phyloP scores from a whole-genome alignment of 1,140 invertebrate genomes.

The Adoxophyes honmai region DNA sequence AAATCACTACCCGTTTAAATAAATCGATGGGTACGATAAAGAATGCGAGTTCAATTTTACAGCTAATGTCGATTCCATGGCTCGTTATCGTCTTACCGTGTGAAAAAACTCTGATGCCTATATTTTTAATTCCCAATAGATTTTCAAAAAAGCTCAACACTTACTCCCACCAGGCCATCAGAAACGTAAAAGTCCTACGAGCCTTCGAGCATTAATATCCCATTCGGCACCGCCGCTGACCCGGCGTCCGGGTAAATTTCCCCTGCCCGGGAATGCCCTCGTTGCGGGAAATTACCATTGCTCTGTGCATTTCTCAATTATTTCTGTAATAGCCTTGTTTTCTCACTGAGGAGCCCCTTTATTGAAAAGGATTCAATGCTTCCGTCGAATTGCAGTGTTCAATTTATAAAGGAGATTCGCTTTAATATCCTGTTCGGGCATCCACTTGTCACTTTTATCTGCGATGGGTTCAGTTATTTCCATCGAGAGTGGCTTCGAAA shows the following conservation, averaged over 20 bases:
- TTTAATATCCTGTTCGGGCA: background rate
- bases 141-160: background rate
- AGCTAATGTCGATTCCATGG: no score
- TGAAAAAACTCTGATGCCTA: no score
- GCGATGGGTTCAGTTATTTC: no score
- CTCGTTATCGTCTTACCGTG: no score
- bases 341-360: background rate
- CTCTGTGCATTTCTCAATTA: conserved; percentile 25
- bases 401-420: conserved; percentile 1
- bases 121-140: no score
- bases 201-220: conserved; percentile 13
- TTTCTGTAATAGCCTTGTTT: conserved; percentile 21
- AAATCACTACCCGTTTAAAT: no score
- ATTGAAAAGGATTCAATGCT: conserved; percentile 6
- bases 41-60: no score
- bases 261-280: background rate
- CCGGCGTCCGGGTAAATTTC: conserved; percentile 3
- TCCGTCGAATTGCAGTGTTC: background rate
- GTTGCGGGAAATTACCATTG: conserved; percentile 23
- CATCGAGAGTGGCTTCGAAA: no score
- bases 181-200: background rate
- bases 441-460: background rate
- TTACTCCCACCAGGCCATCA: background rate
- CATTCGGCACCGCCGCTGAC: conserved; percentile 16
- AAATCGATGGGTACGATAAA: no score